Base-by-base conservation (phyloP, 2,888 invertebrate species). In the Oscheius onirici region DNA sequence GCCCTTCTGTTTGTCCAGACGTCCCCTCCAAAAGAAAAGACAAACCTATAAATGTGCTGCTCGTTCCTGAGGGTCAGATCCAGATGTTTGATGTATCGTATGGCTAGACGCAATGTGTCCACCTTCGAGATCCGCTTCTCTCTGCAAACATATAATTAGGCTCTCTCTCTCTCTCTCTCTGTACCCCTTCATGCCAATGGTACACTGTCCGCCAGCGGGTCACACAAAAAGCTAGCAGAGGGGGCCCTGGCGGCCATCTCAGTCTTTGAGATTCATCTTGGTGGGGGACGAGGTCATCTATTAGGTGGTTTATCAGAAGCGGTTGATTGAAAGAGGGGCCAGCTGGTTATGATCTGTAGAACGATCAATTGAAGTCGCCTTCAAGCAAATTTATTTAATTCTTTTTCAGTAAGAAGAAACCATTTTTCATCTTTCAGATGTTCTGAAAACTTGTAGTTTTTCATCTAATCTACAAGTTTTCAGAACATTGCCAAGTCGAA, bases 121-220 rank as follows among this genome's bases (percentile, higher is more conserved):
- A 88, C 88, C 78, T 88, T 88, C 74, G 88, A 88, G 61, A 88
- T 80, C 22, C 88, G 77, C 60, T 84, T 84, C 28, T 86, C 86
- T n/a, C 85, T 86, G 74, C 61, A 84, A 77, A 52, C 44, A 28
- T 55, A 13, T 13, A 17, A 52, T 24, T 52, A 22, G 22, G 11
- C 55, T 55, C n/a, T 26, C n/a, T 28, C 55, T n/a, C n/a, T n/a
- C n/a, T n/a, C 28, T 3, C 13, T 28, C 10, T n/a, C 26, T 26
- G 55, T 55, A 11, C n/a, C 28, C 55, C 26, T 8, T 34, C 34
- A 8, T 34, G 34, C 34, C 34, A 34, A 34, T 34, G 34, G 34
- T 34, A 34, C 34, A 34, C 34, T n/a, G n/a, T n/a, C n/a, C n/a
- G n/a, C n/a, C 34, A 8, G 34, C 34, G 34, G 34, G 34, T 34